Percentiles rank a stretch among this genome's conserved stretches.
Evolutionary conservation across 2,113 vertebrate species (phyloP).

Genomic region (Suncus etruscus): DNA sequence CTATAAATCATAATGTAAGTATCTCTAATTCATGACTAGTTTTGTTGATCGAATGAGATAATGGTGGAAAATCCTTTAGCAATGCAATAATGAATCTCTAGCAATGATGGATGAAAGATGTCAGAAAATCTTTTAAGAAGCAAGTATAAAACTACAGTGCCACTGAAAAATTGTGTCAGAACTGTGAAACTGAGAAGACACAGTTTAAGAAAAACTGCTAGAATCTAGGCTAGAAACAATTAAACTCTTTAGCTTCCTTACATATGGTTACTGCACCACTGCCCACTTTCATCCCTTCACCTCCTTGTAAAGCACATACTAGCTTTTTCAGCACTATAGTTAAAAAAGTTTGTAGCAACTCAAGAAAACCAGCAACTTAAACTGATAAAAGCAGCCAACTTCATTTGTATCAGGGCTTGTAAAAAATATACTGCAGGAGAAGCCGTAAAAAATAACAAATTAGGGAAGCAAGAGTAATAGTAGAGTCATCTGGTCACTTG

Average conservation of each 20-base stretch:
- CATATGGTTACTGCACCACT: fast-evolving
- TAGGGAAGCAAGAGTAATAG: no score
- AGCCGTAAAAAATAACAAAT: background rate
- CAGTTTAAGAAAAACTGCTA: background rate
- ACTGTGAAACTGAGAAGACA: background rate
- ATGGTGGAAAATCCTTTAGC: background rate
- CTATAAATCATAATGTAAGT: background rate
- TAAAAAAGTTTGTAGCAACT: background rate
- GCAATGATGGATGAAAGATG: background rate
- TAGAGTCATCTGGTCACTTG: no score
- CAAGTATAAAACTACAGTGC: background rate
- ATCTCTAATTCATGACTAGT: background rate
- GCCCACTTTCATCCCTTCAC: background rate
- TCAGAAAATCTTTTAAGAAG: background rate
- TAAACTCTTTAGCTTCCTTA: background rate
- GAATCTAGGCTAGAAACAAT: background rate
- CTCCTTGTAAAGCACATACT: background rate
- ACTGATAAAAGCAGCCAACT: background rate
- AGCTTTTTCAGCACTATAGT: background rate
- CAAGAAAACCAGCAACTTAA: background rate
- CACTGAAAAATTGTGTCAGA: background rate
- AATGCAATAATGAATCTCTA: background rate
- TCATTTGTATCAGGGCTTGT: background rate
- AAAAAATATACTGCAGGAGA: fast-evolving
- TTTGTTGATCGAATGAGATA: background rate